Evolutionary conservation across 2,888 invertebrate genomes (phyloP).

Genomic region (Drosophila cyrtoloma): DNA sequence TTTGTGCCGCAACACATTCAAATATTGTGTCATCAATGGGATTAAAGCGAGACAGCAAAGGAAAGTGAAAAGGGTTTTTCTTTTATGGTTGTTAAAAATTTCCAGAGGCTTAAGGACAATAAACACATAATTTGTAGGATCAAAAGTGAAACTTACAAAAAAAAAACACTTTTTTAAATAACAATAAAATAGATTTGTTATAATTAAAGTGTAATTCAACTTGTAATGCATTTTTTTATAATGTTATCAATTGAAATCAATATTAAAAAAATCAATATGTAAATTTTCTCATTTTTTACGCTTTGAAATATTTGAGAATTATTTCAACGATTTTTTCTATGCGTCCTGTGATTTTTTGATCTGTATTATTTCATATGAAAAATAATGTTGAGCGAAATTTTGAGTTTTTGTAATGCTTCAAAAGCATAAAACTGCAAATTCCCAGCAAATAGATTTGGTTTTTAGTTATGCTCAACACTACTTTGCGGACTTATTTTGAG

Average conservation of each 20-base stretch:
- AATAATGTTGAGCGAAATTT: neutral
- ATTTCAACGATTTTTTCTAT: neutral
- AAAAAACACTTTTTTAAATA: neutral
- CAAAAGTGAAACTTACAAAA: neutral
- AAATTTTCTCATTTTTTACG: neutral
- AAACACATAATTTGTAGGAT: neutral
- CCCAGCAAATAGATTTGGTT: neutral
- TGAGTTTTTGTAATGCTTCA: neutral
- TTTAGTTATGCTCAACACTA: neutral
- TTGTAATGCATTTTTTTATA: neutral
- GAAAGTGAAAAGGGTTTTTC: neutral
- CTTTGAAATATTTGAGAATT: neutral
- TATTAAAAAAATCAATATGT: neutral
- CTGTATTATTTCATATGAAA: neutral
- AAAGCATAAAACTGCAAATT: neutral
- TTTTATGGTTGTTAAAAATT: neutral
- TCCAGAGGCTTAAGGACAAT: neutral
- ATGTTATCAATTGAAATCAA: neutral
- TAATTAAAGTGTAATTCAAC: neutral
- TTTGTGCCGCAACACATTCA: constrained; percentile 17
- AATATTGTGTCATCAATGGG: constrained; percentile 40
- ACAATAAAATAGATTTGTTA: no score
- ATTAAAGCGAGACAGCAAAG: neutral
- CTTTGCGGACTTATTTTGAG: constrained; percentile 12
- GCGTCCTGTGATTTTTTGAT: fast-evolving